These are phyloP conservation scores for Rhagium mordax DNA, from an alignment of 2,888 invertebrate species.

Conservation along the genomic window DNA sequence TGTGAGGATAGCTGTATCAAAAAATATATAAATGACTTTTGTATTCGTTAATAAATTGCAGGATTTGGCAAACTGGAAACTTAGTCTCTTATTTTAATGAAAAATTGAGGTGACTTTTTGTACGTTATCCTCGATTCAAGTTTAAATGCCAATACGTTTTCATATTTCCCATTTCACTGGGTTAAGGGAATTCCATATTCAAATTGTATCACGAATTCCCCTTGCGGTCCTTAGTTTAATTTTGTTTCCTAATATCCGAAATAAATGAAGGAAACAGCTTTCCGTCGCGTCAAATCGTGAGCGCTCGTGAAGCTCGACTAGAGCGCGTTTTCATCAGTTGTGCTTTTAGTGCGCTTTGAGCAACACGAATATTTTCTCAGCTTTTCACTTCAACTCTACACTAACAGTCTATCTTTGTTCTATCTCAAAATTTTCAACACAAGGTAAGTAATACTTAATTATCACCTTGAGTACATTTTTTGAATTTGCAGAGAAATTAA, in stretches of 20 bases:
- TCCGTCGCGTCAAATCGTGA: conserved; percentile 51
- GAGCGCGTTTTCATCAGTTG: conserved; percentile 62
- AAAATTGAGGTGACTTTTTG: neutral
- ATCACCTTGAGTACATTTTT: neutral
- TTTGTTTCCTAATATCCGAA: conserved; percentile 41
- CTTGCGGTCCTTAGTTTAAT: conserved; percentile 33
- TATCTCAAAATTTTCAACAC: conserved; percentile 23
- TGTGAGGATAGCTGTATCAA: too few species aligned
- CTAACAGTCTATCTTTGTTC: conserved; percentile 41
- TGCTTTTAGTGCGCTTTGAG: conserved; percentile 61
- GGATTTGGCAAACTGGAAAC: neutral
- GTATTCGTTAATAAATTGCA: neutral
- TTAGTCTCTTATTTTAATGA: neutral
- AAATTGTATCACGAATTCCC: conserved; percentile 25
- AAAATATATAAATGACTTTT: too few species aligned
- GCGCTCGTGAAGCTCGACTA: conserved; percentile 53
- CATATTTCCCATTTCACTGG: neutral
- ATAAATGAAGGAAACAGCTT: conserved; percentile 44
- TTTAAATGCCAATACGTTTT: conserved; percentile 15
- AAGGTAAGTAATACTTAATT: conserved; percentile 31
- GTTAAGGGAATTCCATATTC: conserved; percentile 21
- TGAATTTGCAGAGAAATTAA: neutral
- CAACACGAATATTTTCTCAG: conserved; percentile 53
- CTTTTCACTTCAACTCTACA: conserved; percentile 47
- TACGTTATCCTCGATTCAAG: neutral